Evolutionary conservation across 92 coral and sea anemone species (phyloP).

Genomic region (Scolanthus callimorphus): DNA sequence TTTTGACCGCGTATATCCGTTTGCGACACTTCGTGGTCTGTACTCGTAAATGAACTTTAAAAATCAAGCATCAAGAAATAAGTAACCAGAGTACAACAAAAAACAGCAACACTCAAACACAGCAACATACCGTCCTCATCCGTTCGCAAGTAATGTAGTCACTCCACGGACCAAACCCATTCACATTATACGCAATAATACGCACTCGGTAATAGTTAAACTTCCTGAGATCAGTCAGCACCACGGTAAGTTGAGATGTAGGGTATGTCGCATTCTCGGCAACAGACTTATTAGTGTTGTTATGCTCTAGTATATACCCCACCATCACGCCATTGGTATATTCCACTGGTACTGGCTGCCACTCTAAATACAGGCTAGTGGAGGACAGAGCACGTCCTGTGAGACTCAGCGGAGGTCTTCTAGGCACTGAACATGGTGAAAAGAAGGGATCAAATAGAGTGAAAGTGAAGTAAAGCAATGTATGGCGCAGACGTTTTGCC

Average conservation of each 20-base stretch:
- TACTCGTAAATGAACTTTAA: too few relatives aligned
- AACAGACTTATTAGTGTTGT: slow-evolving; percentile 28
- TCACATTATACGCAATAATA: slow-evolving; percentile 52
- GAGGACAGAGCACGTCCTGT: slow-evolving; percentile 24
- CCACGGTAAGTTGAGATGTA: neutral
- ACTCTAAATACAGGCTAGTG: slow-evolving; percentile 35
- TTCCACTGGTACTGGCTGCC: slow-evolving; percentile 48
- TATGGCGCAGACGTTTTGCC: too few relatives aligned
- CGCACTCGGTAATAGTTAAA: slow-evolving; percentile 54
- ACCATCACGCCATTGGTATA: slow-evolving; percentile 52
- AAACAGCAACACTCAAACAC: too few relatives aligned
- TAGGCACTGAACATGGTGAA: slow-evolving; percentile 50
- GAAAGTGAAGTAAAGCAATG: too few relatives aligned
- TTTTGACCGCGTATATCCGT: too few relatives aligned
- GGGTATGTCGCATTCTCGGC: slow-evolving; percentile 17
- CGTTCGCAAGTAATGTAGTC: slow-evolving; percentile 35
- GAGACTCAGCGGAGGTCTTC: slow-evolving; percentile 36
- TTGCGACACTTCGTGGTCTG: too few relatives aligned
- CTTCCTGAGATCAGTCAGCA: slow-evolving; percentile 29
- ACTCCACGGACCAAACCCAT: slow-evolving; percentile 46
- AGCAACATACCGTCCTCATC: slow-evolving; percentile 77
- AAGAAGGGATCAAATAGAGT: too few relatives aligned
- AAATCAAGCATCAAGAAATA: too few relatives aligned
- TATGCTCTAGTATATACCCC: slow-evolving; percentile 39
- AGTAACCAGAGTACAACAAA: too few relatives aligned